Percentiles rank a stretch among this genome's conserved stretches.
Evolutionary conservation across 2,888 invertebrate genomes (phyloP).

Genomic region (Acrocyrtus sp.): DNA sequence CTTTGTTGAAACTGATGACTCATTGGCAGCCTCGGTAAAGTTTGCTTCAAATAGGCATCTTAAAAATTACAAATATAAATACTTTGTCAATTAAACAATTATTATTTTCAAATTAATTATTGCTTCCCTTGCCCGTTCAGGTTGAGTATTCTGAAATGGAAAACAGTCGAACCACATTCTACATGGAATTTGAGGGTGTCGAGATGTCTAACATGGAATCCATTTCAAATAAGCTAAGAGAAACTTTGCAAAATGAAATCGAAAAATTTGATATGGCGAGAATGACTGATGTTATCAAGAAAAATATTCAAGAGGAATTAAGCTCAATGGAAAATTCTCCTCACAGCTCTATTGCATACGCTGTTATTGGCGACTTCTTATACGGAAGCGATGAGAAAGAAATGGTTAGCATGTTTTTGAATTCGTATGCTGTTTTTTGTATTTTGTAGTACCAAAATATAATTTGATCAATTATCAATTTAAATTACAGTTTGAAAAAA

Average conservation of each 20-base stretch:
- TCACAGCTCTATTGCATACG: slow-evolving; percentile 79
- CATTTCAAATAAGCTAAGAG: slow-evolving; percentile 72
- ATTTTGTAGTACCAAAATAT: not conserved
- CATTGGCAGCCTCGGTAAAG: slow-evolving; percentile 73
- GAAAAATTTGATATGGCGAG: slow-evolving; percentile 78
- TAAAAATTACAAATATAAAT: too few relatives aligned
- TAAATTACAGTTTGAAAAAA: slow-evolving; percentile 54
- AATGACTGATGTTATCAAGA: slow-evolving; percentile 77
- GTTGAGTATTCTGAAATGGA: slow-evolving; percentile 77
- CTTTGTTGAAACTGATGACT: slow-evolving; percentile 85
- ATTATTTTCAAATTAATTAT: not conserved
- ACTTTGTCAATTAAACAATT: too few relatives aligned
- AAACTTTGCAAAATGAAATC: slow-evolving; percentile 69
- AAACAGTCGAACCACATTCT: slow-evolving; percentile 77
- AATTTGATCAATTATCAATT: not conserved
- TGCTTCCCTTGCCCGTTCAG: slow-evolving; percentile 67
- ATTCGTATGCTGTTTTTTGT: too few relatives aligned
- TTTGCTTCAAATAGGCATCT: too few relatives aligned
- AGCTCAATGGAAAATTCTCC: slow-evolving; percentile 81
- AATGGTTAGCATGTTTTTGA: slow-evolving; percentile 70
- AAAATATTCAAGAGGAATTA: slow-evolving; percentile 76
- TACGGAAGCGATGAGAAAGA: slow-evolving; percentile 78
- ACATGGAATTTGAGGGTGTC: slow-evolving; percentile 80
- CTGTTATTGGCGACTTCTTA: slow-evolving; percentile 83
- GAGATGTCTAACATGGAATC: slow-evolving; percentile 74